These are phyloP conservation scores for Myzus persicae DNA, from an alignment of 1,140 invertebrate species.

Conservation along the genomic window DNA sequence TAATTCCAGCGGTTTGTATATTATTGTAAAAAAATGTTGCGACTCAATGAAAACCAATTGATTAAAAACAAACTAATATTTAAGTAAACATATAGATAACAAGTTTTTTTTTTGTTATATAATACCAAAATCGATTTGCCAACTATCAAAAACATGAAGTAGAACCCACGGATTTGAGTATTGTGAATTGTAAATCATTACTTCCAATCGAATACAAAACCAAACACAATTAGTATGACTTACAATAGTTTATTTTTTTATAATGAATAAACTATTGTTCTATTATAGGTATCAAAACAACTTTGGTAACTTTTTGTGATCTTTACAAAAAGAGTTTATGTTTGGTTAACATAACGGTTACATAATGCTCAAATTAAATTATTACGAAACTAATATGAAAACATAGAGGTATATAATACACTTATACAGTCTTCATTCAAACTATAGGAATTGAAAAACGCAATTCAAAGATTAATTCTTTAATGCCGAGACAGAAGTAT, in stretches of 20 bases:
- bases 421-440: not conserved
- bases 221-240: not conserved
- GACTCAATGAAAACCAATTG: not conserved
- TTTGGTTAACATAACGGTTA: not conserved
- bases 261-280: not conserved
- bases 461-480: not conserved
- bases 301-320: not conserved
- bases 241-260: not conserved
- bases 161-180: not conserved
- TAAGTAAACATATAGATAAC: not conserved
- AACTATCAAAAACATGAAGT: not conserved
- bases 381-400: constrained; percentile 12
- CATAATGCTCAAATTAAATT: not conserved
- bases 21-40: not conserved
- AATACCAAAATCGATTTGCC: not conserved
- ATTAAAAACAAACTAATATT: not conserved
- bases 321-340: not conserved
- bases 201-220: not conserved
- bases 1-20: not conserved
- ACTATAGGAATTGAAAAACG: not conserved
- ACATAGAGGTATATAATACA: not conserved
- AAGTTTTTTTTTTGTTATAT: not conserved
- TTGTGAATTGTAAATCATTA: not conserved
- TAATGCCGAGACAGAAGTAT: not conserved
- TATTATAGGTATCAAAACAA: not conserved